Evolutionary conservation across 1,140 invertebrate genomes (phyloP).

Genomic region (Drosophila navojoa): DNA sequence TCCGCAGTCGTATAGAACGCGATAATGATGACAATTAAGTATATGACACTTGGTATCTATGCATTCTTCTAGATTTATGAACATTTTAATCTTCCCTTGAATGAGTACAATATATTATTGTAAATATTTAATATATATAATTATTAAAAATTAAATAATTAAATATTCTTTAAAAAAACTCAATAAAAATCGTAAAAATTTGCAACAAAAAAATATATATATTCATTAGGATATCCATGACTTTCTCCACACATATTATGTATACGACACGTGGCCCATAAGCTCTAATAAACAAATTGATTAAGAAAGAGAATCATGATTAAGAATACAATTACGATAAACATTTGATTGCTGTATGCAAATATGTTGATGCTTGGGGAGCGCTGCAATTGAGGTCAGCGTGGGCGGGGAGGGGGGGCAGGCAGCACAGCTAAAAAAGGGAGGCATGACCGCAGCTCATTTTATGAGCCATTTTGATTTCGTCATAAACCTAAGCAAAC

Average conservation of each 20-base stretch:
- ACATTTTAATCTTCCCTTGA: too few species aligned
- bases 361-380: slow-evolving; percentile 3
- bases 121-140: too few species aligned
- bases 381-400: slow-evolving; percentile 44
- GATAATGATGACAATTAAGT: too few species aligned
- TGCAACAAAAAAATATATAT: too few species aligned
- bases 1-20: too few species aligned
- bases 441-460: background rate
- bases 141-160: too few species aligned
- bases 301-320: slow-evolving; percentile 12
- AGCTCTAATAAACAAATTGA: slow-evolving; percentile 1
- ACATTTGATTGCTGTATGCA: slow-evolving; percentile 13
- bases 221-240: too few species aligned
- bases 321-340: slow-evolving; percentile 10
- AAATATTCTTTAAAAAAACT: too few species aligned
- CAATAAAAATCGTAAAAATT: too few species aligned
- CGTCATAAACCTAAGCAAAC: slow-evolving; percentile 45
- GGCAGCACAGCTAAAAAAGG: background rate
- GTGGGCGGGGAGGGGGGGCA: background rate
- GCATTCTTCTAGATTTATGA: too few species aligned
- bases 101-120: too few species aligned
- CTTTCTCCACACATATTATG: background rate
- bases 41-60: too few species aligned
- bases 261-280: slow-evolving; percentile 7
- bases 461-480: slow-evolving; percentile 39